Conservation (phyloP, 2,797 vertebrate genomes). For the Scolopax rusticola region DNA sequence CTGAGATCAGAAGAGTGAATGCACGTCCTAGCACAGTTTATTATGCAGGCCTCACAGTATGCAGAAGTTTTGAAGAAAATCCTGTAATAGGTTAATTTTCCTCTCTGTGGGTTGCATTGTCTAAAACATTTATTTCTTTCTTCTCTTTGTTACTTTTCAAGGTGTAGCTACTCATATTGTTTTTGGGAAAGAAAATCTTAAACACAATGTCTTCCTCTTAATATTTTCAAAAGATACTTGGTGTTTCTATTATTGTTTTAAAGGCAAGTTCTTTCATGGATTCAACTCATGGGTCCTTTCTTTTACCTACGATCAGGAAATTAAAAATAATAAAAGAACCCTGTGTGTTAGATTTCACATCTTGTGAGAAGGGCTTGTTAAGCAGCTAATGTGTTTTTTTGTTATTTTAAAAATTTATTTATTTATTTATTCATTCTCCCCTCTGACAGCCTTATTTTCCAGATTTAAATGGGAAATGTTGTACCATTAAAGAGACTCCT, state of each 20-base stretch:
- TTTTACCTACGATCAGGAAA: conserved; percentile 16
- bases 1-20: neutral
- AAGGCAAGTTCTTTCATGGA: neutral
- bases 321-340: conserved; percentile 3
- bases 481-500: neutral
- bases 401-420: neutral
- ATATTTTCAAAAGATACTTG: neutral
- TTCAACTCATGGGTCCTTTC: neutral
- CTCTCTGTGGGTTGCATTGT: conserved; percentile 19
- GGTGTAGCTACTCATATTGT: neutral
- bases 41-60: neutral
- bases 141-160: neutral
- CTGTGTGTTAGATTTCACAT: neutral
- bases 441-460: neutral
- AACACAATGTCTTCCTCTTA: neutral
- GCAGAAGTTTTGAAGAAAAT: conserved; percentile 12
- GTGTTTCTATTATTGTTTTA: neutral
- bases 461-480: conserved; percentile 31
- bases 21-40: neutral
- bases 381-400: neutral
- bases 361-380: neutral
- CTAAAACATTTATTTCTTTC: conserved; percentile 4
- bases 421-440: neutral
- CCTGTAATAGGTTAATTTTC: conserved; percentile 46
- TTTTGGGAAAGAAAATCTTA: neutral